Conservation (phyloP, 2,888 invertebrate genomes). For the Sarcophaga caerulescens region DNA sequence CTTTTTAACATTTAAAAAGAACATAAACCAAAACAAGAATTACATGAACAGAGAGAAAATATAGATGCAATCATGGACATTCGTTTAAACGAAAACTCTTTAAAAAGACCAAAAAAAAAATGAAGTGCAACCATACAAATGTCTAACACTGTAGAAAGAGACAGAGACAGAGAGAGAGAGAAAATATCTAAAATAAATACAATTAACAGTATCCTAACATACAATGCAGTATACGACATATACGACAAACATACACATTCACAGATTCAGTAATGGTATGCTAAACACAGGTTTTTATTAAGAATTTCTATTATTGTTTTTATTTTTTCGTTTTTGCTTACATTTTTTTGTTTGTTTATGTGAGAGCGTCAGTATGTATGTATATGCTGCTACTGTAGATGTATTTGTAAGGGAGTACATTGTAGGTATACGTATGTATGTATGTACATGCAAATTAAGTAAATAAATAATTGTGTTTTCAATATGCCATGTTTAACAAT, state of each 20-base stretch:
- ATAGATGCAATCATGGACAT: not conserved
- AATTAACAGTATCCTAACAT: not conserved
- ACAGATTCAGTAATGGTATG: not conserved
- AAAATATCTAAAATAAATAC: no score
- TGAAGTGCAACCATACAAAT: no score
- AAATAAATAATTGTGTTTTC: constrained; percentile 13
- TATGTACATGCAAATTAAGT: not conserved
- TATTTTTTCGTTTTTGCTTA: no score
- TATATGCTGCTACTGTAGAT: no score
- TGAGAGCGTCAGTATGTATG: no score
- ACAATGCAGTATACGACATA: not conserved
- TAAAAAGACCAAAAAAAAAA: no score
- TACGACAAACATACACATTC: not conserved
- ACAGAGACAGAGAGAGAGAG: no score
- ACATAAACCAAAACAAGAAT: not conserved
- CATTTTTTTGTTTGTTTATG: no score
- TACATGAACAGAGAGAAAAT: not conserved
- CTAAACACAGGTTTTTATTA: no score
- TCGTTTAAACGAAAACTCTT: not conserved
- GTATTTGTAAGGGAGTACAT: no score
- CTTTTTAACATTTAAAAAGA: constrained; percentile 45
- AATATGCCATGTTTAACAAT: constrained; percentile 35
- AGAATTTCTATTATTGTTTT: no score
- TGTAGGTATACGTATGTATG: not conserved
- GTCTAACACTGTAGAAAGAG: not conserved